phyloP scores from a whole-genome alignment of 2,888 invertebrate genomes.

The Tenthredo livida region DNA sequence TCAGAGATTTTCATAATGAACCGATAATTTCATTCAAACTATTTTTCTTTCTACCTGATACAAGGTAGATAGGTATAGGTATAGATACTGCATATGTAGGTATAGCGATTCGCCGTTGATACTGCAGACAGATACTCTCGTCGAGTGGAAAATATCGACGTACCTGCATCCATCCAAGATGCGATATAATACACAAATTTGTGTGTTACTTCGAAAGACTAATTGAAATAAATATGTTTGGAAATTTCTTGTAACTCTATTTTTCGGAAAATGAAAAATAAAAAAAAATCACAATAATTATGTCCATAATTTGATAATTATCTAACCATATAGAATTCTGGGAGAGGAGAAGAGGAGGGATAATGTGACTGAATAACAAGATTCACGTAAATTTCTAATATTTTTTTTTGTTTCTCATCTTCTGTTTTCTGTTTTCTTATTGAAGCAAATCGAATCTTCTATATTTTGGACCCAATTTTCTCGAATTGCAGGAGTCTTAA shows the following conservation, averaged over 20 bases:
- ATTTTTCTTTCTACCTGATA: background rate
- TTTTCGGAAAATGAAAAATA: background rate
- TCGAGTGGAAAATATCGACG: constrained; percentile 21
- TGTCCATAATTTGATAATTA: background rate
- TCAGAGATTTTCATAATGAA: background rate
- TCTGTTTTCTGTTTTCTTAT: background rate
- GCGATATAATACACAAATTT: background rate
- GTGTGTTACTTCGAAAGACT: background rate
- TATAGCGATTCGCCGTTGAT: background rate
- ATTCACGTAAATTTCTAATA: no score
- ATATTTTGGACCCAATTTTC: background rate
- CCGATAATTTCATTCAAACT: background rate
- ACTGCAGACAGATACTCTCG: constrained; percentile 16
- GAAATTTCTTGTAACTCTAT: background rate
- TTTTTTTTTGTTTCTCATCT: no score
- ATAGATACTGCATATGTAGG: no score
- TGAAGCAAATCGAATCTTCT: background rate
- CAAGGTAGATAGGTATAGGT: background rate
- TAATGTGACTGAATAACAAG: background rate
- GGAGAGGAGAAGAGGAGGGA: background rate
- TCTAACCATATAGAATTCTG: background rate
- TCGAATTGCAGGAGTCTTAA: background rate
- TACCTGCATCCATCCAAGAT: background rate
- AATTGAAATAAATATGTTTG: background rate
- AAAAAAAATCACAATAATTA: background rate